Evolutionary conservation across 2,113 vertebrate genomes (phyloP).

Genomic region (Tachysurus vachellii): DNA sequence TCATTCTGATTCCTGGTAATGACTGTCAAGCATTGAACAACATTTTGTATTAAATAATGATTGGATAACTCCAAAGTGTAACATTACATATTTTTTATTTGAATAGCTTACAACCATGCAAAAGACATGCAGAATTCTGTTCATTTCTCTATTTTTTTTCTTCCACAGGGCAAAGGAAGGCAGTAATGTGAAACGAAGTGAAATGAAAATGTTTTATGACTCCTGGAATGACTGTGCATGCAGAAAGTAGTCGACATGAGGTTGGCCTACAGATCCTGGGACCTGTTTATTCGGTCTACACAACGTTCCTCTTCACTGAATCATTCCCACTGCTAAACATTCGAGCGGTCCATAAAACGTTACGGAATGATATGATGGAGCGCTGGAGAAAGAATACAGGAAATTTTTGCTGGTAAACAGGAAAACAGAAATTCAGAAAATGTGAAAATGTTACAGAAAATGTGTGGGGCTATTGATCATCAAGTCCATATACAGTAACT

Average conservation of each 20-base stretch:
- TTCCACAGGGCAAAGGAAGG: background rate
- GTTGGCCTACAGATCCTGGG: background rate
- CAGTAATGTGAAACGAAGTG: background rate
- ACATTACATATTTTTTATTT: background rate
- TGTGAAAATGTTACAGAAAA: background rate
- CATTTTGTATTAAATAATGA: slow-evolving; percentile 6
- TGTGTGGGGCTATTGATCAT: background rate
- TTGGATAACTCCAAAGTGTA: background rate
- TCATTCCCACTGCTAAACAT: background rate
- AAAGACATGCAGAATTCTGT: background rate
- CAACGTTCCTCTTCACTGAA: background rate
- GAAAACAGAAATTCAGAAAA: too few species aligned
- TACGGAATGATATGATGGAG: background rate
- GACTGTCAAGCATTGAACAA: background rate
- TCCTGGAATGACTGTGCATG: background rate
- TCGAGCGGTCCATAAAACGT: slow-evolving; percentile 33
- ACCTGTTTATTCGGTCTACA: slow-evolving; percentile 10
- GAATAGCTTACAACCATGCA: background rate
- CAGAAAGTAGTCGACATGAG: background rate
- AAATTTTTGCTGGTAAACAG: too few species aligned
- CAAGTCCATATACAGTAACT: background rate
- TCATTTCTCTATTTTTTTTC: background rate
- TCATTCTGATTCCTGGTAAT: slow-evolving; percentile 4
- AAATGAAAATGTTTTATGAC: slow-evolving; percentile 12
- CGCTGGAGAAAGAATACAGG: background rate